Evolutionary conservation across 2,888 invertebrate species (phyloP), one percentile per base, ranked within the genome.

Genomic region (Julus scanicus): DNA sequence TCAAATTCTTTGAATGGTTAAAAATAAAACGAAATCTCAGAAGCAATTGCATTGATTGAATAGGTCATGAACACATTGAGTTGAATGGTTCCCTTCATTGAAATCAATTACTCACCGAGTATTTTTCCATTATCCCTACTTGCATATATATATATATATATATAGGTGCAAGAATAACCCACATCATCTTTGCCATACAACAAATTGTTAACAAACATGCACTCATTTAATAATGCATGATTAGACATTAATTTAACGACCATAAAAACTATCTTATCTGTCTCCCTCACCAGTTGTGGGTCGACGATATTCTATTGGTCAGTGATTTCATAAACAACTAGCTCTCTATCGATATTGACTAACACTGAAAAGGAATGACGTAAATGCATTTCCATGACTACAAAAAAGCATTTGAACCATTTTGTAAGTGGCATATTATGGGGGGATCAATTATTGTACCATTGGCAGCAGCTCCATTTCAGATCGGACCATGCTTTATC

Each of bases 301-400:
- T 11, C 11, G 71, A 71, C n/a, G 29, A 63, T n/a, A 6, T 29
- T 29, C 8, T 71, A 71, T n/a, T 29, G 71, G 29, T 71, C 71
- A 20, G n/a, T 29, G 20, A 71, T 71, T 29, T 71, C 71, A 29
- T 11, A 71, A 71, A 29, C 63, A n/a, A 29, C n/a, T 71, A 71
- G 71, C 29, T 29, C 29, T 71, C 29, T 9, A 29, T 29, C n/a
- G 71, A 71, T 71, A 71, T 71, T 71, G 71, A 71, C 71, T 29
- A 71, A 8, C 29, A 29, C 29, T 29, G 11, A 29, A 29, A 8
- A 71, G 20, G 71, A 29, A 71, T 71, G 71, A 71, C 71, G 71
- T 71, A 71, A 71, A 71, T 29, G 11, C 71, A 71, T 71, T 71
- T 71, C 71, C 71, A 71, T 71, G 71, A 71, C 71, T 71, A 71